Evolutionary conservation across 2,888 invertebrate species (phyloP).

Genomic region (Tenthredo livida): DNA sequence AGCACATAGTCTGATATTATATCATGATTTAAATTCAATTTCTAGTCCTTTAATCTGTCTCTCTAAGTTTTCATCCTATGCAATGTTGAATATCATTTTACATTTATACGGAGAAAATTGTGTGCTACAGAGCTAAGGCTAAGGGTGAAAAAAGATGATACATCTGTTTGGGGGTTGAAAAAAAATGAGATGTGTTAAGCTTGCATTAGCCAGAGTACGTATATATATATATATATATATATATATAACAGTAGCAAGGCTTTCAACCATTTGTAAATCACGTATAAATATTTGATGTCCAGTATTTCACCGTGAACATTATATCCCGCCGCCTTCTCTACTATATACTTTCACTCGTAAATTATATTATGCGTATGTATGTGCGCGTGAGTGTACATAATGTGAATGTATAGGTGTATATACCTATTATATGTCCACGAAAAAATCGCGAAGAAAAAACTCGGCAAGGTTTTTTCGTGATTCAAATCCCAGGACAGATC

Average conservation of each 20-base stretch:
- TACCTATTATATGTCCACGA: background rate
- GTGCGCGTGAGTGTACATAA: no score
- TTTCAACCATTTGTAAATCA: constrained; percentile 28
- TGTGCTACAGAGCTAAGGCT: background rate
- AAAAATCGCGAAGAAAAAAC: background rate
- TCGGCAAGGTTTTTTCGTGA: background rate
- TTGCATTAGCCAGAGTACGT: constrained; percentile 5
- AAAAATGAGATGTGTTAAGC: constrained; percentile 14
- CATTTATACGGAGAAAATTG: background rate
- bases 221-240: background rate
- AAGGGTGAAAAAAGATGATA: background rate
- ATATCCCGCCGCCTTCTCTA: background rate
- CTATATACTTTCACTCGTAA: background rate
- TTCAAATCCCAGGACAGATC: background rate
- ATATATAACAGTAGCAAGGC: background rate
- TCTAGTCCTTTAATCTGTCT: background rate
- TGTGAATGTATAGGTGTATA: no score
- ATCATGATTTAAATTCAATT: background rate
- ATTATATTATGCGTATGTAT: no score
- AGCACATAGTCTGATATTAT: background rate
- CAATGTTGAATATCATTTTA: background rate
- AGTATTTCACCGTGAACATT: constrained; percentile 23
- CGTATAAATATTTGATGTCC: constrained; percentile 24
- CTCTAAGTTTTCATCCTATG: background rate
- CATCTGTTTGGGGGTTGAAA: background rate